These are phyloP conservation scores for Tonatia bakeri DNA, from an alignment of 2,113 vertebrate species.

Conservation along the genomic window DNA sequence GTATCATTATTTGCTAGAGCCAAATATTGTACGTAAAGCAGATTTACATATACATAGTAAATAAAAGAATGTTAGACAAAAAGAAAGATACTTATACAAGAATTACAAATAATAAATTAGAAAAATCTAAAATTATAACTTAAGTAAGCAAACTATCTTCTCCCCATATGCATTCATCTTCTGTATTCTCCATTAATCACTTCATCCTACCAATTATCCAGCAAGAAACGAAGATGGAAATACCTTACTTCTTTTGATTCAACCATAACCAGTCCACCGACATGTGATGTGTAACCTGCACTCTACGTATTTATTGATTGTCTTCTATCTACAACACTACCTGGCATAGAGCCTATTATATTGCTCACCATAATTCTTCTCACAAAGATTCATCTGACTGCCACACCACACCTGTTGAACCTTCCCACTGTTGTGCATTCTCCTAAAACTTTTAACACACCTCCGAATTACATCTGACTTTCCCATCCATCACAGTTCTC, in stretches of 20 bases:
- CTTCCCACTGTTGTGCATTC: background rate
- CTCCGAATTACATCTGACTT: background rate
- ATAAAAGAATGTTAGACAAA: conserved; percentile 31
- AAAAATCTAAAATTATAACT: background rate
- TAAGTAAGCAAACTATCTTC: conserved; percentile 17
- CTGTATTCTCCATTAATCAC: background rate
- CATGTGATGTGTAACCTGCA: background rate
- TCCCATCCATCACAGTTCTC: background rate
- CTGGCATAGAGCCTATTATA: background rate
- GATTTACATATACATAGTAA: background rate
- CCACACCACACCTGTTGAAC: background rate
- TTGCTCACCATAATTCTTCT: background rate
- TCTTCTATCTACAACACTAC: background rate
- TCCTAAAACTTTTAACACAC: background rate
- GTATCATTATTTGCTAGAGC: background rate
- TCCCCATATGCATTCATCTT: background rate
- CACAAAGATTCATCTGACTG: background rate
- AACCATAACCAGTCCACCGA: background rate
- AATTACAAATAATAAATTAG: background rate
- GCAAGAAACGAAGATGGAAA: background rate
- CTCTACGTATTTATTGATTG: background rate
- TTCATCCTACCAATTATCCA: background rate
- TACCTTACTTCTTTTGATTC: background rate
- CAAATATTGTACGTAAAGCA: conserved; percentile 35
- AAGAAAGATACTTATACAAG: background rate